Evolutionary conservation across 2,113 vertebrate genomes (phyloP).

Genomic region (Calidris pugnax): DNA sequence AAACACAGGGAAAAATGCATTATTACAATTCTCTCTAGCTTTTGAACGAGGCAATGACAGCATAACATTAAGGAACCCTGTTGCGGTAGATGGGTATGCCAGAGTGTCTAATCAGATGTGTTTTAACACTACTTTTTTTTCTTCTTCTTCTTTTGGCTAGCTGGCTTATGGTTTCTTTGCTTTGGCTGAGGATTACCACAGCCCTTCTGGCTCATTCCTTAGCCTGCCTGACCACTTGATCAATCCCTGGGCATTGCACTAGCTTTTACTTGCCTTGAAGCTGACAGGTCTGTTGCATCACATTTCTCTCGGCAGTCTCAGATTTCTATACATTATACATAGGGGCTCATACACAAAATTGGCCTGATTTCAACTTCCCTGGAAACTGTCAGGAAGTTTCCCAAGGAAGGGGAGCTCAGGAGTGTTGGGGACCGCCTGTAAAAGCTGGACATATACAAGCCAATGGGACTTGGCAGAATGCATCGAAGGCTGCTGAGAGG

Average conservation of each 20-base stretch:
- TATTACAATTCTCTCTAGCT: neutral
- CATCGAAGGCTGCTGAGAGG: neutral
- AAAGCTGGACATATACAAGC: neutral
- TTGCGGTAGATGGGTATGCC: neutral
- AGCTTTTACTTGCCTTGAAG: neutral
- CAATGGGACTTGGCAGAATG: neutral
- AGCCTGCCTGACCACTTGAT: neutral
- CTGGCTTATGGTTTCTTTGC: neutral
- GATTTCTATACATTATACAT: neutral
- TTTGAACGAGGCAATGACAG: neutral
- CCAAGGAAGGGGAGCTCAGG: neutral
- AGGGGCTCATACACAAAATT: neutral
- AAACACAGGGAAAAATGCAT: neutral
- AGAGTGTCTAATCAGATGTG: accelerated
- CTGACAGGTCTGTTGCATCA: neutral
- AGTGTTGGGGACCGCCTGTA: neutral
- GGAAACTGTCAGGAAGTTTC: neutral
- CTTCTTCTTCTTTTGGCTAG: neutral
- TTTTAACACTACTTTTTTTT: neutral
- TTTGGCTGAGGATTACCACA: neutral
- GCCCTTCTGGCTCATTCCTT: neutral
- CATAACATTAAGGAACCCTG: neutral
- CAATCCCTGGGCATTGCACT: accelerated
- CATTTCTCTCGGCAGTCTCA: neutral
- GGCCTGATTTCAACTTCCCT: neutral